phyloP scores from a whole-genome alignment of 1,140 invertebrate species.

The Pararge aegeria region DNA sequence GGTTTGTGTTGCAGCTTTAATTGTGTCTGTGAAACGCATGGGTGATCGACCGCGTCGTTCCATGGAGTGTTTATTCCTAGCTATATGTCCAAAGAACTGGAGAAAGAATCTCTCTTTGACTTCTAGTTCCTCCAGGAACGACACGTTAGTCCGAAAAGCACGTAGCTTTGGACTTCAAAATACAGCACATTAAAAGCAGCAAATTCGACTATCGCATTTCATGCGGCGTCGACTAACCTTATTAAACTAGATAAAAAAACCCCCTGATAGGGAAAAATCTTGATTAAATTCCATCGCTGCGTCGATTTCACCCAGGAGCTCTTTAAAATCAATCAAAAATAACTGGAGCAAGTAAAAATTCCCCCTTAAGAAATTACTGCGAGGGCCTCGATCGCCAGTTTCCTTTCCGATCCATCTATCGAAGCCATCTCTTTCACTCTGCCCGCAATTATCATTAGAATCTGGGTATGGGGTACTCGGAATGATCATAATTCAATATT shows the following conservation, averaged over 20 bases:
- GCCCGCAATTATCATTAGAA: slow-evolving; percentile 67
- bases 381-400: slow-evolving; percentile 19
- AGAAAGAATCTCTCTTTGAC: too few species aligned
- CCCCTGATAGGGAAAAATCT: slow-evolving; percentile 32
- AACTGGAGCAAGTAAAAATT: slow-evolving; percentile 37
- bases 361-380: slow-evolving; percentile 34
- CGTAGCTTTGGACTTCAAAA: too few species aligned
- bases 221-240: slow-evolving; percentile 15
- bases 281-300: slow-evolving; percentile 24
- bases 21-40: too few species aligned
- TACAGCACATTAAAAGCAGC: too few species aligned
- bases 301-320: slow-evolving; percentile 26
- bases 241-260: slow-evolving; percentile 25
- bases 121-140: too few species aligned
- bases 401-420: neutral
- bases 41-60: too few species aligned
- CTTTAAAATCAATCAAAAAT: slow-evolving; percentile 44
- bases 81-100: too few species aligned
- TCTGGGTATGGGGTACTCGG: slow-evolving; percentile 36
- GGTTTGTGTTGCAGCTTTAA: too few species aligned
- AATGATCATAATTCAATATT: slow-evolving; percentile 60
- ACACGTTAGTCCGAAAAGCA: too few species aligned
- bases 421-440: slow-evolving; percentile 56
- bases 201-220: slow-evolving; percentile 5
- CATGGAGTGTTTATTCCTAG: too few species aligned